Evolutionary conservation across 2,888 invertebrate species (phyloP), one percentile per base, ranked within the genome.

Genomic region (Deilephila porcellus): DNA sequence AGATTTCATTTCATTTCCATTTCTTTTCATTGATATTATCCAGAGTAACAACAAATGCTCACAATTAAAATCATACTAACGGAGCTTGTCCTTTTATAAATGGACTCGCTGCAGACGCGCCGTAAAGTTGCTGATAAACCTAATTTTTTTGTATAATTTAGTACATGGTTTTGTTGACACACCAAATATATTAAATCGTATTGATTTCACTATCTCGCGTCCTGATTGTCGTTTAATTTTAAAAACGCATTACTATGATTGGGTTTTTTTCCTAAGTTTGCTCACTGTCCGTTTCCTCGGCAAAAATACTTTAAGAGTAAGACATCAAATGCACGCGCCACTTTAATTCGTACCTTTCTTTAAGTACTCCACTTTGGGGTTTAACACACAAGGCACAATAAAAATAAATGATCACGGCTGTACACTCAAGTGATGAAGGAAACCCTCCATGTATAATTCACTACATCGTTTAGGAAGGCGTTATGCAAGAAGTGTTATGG

Each of bases 341-440:
- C 79, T 77, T 79, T 76, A 67, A 67, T 67, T 76, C 77, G 78
- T 77, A 77, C 77, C 78, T 76, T 81, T 67, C 67, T 67, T 67
- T 67, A 67, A 67, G 67, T 67, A 67, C 64, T 4, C 67, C 25
- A 52, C 45, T 67, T 52, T 25, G 67, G 25, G 45, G 52, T 67
- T 67, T 67, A 67, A 45, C 67, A 67, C 79, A 84, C 78, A 74
- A 83, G 83, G 82, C 83, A 82, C 81, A 77, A 83, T 86, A 83
- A 87, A 86, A 85, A 85, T 86, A 83, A 85, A 84, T 84, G 81
- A 86, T 80, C 87, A 84, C 67, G 82, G n/a, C 82, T 83, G 82
- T 81, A 82, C 81, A 80, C 74, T 75, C 73, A 56, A 70, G 78
- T 78, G 81, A 81, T 81, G 80, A 81, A 81, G 82, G 81, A 80